Conservation (phyloP, 2,797 vertebrate genomes). For the Propithecus deckenii region DNA sequence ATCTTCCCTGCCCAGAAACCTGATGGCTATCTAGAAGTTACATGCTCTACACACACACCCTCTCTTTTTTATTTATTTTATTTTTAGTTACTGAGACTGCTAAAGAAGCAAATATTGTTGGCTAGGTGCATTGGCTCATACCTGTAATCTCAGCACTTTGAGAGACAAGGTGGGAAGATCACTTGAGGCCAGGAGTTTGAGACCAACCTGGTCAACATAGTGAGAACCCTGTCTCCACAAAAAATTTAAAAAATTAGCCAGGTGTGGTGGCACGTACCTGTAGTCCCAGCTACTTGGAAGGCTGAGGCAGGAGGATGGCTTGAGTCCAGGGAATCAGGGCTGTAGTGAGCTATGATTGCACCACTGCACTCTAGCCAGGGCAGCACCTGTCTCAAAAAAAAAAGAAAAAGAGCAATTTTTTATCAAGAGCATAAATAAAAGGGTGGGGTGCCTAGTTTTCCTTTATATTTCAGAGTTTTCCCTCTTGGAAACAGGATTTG, state of each 20-base stretch:
- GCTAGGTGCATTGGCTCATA: background rate
- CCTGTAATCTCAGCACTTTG: background rate
- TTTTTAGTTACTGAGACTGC: background rate
- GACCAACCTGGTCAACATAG: background rate
- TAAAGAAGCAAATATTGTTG: background rate
- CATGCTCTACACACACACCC: too few species aligned
- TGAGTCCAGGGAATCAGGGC: background rate
- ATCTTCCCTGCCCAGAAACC: background rate
- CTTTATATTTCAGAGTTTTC: background rate
- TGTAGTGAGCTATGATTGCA: background rate
- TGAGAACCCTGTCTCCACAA: too few species aligned
- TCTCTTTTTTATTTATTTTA: background rate
- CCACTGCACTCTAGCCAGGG: background rate
- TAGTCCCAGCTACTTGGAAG: background rate
- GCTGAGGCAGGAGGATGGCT: too few species aligned
- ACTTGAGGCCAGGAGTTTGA: background rate
- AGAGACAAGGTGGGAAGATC: background rate
- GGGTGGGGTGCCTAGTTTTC: background rate
- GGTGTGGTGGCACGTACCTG: background rate
- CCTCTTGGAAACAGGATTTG: background rate
- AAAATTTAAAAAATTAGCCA: background rate
- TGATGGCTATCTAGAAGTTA: background rate
- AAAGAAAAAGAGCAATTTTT: background rate
- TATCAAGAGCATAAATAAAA: background rate
- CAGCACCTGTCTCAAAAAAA: background rate